phyloP scores from a whole-genome alignment of 2,113 vertebrate species.

The Oenanthe melanoleuca region DNA sequence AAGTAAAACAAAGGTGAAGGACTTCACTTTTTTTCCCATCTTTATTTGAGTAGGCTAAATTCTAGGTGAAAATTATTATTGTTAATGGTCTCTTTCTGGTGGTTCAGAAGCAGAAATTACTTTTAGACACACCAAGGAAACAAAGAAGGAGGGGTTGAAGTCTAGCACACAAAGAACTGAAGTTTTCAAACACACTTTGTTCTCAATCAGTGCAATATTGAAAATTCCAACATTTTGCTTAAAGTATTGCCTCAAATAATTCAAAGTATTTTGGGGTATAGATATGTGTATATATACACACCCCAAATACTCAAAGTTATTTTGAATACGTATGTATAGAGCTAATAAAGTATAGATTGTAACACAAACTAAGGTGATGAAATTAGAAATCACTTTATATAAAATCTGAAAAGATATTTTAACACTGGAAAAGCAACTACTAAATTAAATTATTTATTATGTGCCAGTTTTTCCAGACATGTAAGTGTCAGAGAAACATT shows the following conservation, averaged over 20 bases:
- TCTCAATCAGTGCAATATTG: not conserved
- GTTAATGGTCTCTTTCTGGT: not conserved
- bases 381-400: not conserved
- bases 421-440: not conserved
- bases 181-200: not conserved
- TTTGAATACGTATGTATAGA: not conserved
- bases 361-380: not conserved
- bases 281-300: not conserved
- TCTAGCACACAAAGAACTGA: not conserved
- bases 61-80: not conserved
- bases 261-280: not conserved
- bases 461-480: not conserved
- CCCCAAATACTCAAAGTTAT: not conserved
- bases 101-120: not conserved
- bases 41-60: not conserved
- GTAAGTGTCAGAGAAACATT: constrained; percentile 2
- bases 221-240: not conserved
- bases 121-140: not conserved
- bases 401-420: not conserved
- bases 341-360: not conserved
- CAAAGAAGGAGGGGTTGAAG: not conserved
- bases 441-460: not conserved
- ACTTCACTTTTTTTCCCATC: not conserved
- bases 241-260: not conserved
- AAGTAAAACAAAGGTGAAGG: not conserved